These are phyloP conservation scores for Stenopsyche tienmushanensis DNA, from an alignment of 1,140 invertebrate species.

Conservation along the genomic window DNA sequence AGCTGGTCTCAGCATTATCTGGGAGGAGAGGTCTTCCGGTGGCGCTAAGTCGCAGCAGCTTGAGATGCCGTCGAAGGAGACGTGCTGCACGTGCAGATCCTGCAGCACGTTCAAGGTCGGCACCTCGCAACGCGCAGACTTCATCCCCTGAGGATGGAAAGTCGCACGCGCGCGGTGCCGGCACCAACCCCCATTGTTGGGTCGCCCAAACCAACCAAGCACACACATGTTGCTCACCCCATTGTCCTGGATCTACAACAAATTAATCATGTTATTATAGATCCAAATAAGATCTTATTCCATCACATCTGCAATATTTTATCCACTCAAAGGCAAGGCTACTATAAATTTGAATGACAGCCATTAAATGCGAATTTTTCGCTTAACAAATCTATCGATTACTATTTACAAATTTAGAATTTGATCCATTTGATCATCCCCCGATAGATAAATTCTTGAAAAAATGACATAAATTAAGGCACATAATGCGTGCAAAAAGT, in stretches of 20 bases:
- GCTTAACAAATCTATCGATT: no score
- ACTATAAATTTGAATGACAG: no score
- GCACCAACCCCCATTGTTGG: constrained; percentile 30
- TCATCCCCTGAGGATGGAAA: constrained; percentile 24
- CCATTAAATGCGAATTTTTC: no score
- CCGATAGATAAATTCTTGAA: no score
- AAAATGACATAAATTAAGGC: no score
- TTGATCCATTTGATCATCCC: no score
- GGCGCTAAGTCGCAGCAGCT: constrained; percentile 23
- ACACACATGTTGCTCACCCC: constrained; percentile 27
- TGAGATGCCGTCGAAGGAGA: constrained; percentile 31
- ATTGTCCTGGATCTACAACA: constrained; percentile 31
- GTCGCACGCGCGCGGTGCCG: constrained; percentile 9
- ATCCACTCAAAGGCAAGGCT: no score
- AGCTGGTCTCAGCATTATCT: neutral
- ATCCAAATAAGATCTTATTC: no score
- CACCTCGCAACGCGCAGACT: constrained; percentile 18
- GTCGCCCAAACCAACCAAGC: constrained; percentile 33
- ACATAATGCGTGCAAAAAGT: no score
- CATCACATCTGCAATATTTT: no score
- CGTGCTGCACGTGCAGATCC: constrained; percentile 25
- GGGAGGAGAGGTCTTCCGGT: constrained; percentile 25
- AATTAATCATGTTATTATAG: no score
- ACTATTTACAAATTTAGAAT: no score
- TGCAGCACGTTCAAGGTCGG: constrained; percentile 10